Conservation (phyloP, 1,140 invertebrate species). For the Mamestra configurata region DNA sequence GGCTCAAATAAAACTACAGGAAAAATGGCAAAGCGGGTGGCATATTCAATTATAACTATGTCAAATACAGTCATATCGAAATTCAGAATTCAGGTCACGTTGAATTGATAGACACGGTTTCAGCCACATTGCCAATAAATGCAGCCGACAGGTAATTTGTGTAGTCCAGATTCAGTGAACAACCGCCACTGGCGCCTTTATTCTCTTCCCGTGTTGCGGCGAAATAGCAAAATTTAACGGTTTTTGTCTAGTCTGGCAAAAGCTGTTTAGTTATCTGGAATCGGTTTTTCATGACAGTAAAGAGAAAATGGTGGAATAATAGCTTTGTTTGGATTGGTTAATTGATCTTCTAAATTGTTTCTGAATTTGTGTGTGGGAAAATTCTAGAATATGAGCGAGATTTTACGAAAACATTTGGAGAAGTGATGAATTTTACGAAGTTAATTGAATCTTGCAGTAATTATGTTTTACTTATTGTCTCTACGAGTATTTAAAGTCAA, state of each 20-base stretch:
- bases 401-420: background rate
- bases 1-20: background rate
- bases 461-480: background rate
- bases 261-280: background rate
- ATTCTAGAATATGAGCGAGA: background rate
- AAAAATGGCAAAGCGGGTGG: background rate
- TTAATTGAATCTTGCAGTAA: background rate
- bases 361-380: background rate
- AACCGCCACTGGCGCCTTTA: slow-evolving; percentile 5
- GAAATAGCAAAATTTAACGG: slow-evolving; percentile 11
- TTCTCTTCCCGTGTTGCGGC: background rate
- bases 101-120: slow-evolving; percentile 15
- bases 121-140: slow-evolving; percentile 40
- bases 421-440: background rate
- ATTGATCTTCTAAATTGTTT: background rate
- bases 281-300: background rate
- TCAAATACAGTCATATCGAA: slow-evolving; percentile 16
- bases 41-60: slow-evolving; percentile 33
- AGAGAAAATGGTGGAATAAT: slow-evolving; percentile 1
- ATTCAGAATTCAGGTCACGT: slow-evolving; percentile 34
- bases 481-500: background rate
- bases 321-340: slow-evolving; percentile 16
- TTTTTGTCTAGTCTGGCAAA: background rate
- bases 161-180: background rate
- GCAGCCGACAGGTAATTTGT: slow-evolving; percentile 49